Base-by-base conservation (phyloP, 1,140 invertebrate species). In the Ridgeia piscesae region DNA sequence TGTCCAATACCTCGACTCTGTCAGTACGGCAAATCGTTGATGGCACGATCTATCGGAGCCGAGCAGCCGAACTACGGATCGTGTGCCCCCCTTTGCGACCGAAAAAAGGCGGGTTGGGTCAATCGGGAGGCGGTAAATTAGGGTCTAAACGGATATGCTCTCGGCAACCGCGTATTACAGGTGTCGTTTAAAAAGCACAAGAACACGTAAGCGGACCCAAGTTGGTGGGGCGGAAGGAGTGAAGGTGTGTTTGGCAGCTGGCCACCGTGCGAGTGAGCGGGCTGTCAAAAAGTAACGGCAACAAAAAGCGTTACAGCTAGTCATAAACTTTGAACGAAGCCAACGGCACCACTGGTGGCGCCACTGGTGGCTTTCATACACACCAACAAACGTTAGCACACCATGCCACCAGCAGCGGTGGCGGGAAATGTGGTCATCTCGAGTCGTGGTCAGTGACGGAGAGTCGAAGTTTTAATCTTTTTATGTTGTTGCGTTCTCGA, bases 91-190 rank as follows among this genome's bases (percentile, higher is more conserved):
- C n/a, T 97, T 99, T 95, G 98, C 99, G 96, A 99, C 99, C 93
- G 99, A 99, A 96, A 99, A 99, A 96, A 99, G 99, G 99, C 96
- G 99, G 99, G 94, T 99, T 99, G 96, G 99, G 99, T n/a, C 99
- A n/a, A n/a, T 99, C 96, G 99, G 99, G 93, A 99, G 35, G 98
- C 99, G 93, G 99, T 99, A 92, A 99, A 99, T 94, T 98, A 99
- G 96, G 98, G 98, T 93, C 97, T 99, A 92, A 99, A 99, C 96
- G 99, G 99, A 91, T 99, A 99, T 96, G 99, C 98, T 93, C 97
- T 99, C 94, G 99, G 98, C 94, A 99, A 99, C 96, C 97, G 99
- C 92, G 98, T 99, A 93, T 97, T 99, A 94, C 99, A 99, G 97
- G 99, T 99, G 95, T 99, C 98, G 96, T 99, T 99, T 97, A 96